Conservation (phyloP, 2,797 vertebrate species). For the Hippopotamyrus pictus region DNA sequence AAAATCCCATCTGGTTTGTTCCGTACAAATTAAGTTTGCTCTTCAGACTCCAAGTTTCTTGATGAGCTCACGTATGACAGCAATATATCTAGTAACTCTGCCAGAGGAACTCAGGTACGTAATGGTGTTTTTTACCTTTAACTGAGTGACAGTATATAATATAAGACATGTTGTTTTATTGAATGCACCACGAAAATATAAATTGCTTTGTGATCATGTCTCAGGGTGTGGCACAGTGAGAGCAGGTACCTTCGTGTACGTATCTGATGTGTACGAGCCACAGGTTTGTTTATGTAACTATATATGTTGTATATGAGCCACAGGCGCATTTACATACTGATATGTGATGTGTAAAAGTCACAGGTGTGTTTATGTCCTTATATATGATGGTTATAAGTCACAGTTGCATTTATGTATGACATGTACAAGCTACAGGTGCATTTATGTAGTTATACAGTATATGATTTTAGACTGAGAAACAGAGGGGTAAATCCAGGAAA, state of each 20-base stretch:
- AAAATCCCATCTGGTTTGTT: neutral
- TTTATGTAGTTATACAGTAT: neutral
- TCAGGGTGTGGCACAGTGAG: neutral
- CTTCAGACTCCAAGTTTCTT: neutral
- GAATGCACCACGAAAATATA: neutral
- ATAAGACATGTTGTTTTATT: neutral
- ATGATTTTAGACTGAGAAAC: neutral
- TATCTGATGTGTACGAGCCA: neutral
- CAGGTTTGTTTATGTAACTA: neutral
- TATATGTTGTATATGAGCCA: neutral
- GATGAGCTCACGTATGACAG: neutral
- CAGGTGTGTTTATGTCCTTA: neutral
- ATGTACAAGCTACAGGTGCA: neutral
- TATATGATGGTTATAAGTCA: neutral
- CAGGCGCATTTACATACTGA: neutral
- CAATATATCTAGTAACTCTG: neutral
- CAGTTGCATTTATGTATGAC: neutral
- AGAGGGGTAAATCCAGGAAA: neutral
- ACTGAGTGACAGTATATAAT: neutral
- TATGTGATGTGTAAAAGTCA: neutral
- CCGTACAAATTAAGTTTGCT: neutral
- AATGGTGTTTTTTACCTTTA: neutral
- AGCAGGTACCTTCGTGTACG: neutral
- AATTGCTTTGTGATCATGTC: neutral
- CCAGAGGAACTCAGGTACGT: neutral